These are phyloP conservation scores for Lymantria dispar DNA, from an alignment of 2,888 invertebrate species.

Conservation along the genomic window DNA sequence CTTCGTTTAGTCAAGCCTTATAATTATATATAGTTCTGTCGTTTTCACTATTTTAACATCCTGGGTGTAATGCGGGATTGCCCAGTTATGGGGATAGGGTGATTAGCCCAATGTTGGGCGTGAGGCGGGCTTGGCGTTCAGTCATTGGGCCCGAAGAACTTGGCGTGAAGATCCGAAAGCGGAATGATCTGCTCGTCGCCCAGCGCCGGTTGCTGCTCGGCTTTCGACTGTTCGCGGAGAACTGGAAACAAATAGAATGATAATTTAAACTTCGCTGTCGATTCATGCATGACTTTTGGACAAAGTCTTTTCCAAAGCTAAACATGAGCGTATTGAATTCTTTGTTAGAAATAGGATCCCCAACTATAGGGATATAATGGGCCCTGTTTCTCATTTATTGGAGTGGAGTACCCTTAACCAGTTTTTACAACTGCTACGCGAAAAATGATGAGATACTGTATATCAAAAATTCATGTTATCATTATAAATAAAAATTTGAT, in stretches of 20 bases:
- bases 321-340: too few species aligned
- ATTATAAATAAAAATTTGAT: too few species aligned
- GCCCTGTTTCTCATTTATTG: too few species aligned
- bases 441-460: too few species aligned
- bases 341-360: too few species aligned
- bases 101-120: constrained; percentile 1
- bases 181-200: constrained; percentile 68
- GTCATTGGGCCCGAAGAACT: constrained; percentile 54
- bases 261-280: not conserved
- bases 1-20: constrained; percentile 28
- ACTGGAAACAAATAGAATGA: constrained; percentile 39
- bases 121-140: constrained; percentile 28
- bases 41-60: constrained; percentile 8
- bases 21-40: constrained; percentile 17
- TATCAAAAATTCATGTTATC: too few species aligned
- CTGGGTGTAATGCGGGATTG: not conserved
- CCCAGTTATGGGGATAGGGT: not conserved
- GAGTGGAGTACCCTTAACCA: too few species aligned
- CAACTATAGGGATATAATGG: too few species aligned
- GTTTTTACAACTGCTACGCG: too few species aligned
- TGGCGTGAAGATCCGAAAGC: constrained; percentile 54
- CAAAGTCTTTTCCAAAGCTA: not conserved
- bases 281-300: not conserved
- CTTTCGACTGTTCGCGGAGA: constrained; percentile 66
- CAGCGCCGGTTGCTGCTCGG: constrained; percentile 65